A percentile compares a stretch with the other conserved stretches of the same genome.
Evolutionary conservation across 1,140 invertebrate genomes (phyloP).

Genomic region (Macrotrachela quadricornifera): DNA sequence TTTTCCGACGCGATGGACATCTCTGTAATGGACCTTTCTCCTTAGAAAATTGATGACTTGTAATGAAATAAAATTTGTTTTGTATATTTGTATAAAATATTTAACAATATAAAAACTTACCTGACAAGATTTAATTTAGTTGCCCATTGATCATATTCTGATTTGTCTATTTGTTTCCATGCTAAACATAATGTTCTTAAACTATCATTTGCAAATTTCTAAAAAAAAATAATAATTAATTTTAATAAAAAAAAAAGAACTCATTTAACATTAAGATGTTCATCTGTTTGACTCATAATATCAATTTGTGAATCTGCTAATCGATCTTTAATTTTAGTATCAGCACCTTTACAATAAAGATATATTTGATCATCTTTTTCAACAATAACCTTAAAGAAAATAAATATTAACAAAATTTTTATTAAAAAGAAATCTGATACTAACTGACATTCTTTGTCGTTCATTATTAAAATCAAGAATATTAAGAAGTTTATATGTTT

Average conservation of each 20-base stretch:
- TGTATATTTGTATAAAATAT: too few species aligned
- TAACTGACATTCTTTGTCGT: constrained; percentile 84
- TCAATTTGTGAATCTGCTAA: constrained; percentile 35
- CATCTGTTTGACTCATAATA: constrained; percentile 41
- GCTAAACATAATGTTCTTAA: constrained; percentile 79
- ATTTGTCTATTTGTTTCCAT: constrained; percentile 50
- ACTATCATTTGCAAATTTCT: constrained; percentile 84
- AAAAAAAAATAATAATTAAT: too few species aligned
- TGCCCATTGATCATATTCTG: constrained; percentile 73
- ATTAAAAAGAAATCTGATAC: too few species aligned
- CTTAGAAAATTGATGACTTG: too few species aligned
- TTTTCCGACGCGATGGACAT: too few species aligned
- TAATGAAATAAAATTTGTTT: too few species aligned
- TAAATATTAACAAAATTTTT: too few species aligned
- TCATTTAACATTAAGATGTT: constrained; percentile 52
- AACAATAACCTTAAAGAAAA: constrained; percentile 24
- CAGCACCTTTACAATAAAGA: constrained; percentile 91
- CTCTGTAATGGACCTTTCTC: too few species aligned
- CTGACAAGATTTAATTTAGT: constrained; percentile 32
- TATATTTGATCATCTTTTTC: constrained; percentile 45
- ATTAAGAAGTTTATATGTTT: constrained; percentile 78
- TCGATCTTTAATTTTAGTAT: constrained; percentile 87
- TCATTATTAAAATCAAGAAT: constrained; percentile 99
- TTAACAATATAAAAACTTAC: too few species aligned
- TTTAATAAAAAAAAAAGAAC: too few species aligned